A percentile compares a stretch with the other conserved stretches of the same genome.
These are phyloP conservation scores for Drosophila atripex DNA, from an alignment of 2,888 invertebrate genomes.

Conservation along the genomic window DNA sequence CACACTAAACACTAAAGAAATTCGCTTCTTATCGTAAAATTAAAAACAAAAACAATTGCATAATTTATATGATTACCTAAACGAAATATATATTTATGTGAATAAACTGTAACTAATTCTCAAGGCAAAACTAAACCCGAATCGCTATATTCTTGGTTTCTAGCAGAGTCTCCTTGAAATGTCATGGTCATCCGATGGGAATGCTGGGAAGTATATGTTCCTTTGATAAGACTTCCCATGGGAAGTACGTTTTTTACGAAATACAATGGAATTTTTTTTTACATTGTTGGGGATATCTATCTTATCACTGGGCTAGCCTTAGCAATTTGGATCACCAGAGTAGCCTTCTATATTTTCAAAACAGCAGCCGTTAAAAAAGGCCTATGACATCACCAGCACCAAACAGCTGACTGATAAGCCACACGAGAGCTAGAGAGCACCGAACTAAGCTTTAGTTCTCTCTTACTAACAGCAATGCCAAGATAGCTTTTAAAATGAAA, in stretches of 20 bases:
- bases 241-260: no score
- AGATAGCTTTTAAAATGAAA: not conserved
- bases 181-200: not conserved
- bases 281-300: conserved; percentile 2
- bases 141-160: conserved; percentile 20
- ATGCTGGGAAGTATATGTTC: not conserved
- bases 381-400: conserved; percentile 31
- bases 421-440: not conserved
- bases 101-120: conserved; percentile 80
- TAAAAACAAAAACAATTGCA: conserved; percentile 44
- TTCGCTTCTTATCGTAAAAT: conserved; percentile 67
- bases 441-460: not conserved
- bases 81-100: conserved; percentile 73
- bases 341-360: conserved; percentile 6
- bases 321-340: not conserved
- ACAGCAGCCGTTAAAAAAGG: conserved; percentile 9
- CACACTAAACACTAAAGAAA: conserved; percentile 56
- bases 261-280: no score
- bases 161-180: conserved; percentile 12
- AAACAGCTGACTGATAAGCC: conserved; percentile 35
- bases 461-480: not conserved
- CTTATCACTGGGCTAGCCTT: conserved; percentile 1
- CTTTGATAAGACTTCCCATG: no score
- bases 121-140: conserved; percentile 65
- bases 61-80: conserved; percentile 53